These are phyloP conservation scores for Vanacampus margaritifer DNA, from an alignment of 2,113 vertebrate genomes.

Conservation along the genomic window DNA sequence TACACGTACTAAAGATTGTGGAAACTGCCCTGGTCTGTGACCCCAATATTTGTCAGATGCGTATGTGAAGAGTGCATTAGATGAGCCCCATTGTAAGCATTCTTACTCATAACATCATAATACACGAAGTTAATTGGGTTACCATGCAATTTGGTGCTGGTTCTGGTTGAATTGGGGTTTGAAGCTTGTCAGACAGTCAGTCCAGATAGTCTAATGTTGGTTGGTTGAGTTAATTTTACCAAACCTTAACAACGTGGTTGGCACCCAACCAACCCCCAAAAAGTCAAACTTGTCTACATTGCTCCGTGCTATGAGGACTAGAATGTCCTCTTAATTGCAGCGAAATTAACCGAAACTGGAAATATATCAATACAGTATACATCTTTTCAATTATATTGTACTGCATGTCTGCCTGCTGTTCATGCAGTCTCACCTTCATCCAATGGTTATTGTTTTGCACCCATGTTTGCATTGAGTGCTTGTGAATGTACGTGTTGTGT, in stretches of 20 bases:
- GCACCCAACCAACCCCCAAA: conserved; percentile 4
- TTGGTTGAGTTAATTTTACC: conserved; percentile 15
- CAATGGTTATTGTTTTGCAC: conserved; percentile 23
- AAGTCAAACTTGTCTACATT: neutral
- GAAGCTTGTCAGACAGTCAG: neutral
- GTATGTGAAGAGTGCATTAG: conserved; percentile 19
- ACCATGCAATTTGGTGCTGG: neutral
- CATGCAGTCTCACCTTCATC: conserved; percentile 15
- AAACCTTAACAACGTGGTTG: conserved; percentile 1
- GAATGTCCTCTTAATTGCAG: conserved; percentile 1
- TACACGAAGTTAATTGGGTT: conserved; percentile 1
- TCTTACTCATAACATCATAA: conserved; percentile 1
- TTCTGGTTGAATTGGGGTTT: neutral
- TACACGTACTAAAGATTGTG: too few species aligned
- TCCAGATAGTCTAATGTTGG: neutral
- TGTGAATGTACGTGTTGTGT: conserved; percentile 15
- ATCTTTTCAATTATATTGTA: conserved; percentile 15
- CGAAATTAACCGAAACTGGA: conserved; percentile 9
- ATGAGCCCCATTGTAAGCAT: neutral
- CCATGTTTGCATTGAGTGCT: conserved; percentile 20
- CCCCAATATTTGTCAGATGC: neutral
- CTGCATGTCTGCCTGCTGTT: conserved; percentile 5
- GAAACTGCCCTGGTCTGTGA: neutral
- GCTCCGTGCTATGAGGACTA: neutral
- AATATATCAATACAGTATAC: conserved; percentile 2